Evolutionary conservation across 1,140 invertebrate genomes (phyloP).

Genomic region (Tetramorium parvispinum): DNA sequence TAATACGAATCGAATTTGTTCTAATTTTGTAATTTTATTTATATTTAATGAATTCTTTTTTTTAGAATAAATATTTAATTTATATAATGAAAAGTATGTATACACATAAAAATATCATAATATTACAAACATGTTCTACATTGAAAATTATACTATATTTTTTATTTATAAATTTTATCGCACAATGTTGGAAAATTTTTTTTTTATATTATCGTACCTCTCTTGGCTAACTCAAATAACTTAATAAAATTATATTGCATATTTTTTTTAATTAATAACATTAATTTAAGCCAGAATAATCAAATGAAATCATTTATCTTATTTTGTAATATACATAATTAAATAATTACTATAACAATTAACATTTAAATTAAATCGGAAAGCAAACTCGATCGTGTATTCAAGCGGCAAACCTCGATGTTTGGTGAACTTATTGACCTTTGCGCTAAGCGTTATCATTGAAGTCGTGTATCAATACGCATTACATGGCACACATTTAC

Average conservation of each 20-base stretch:
- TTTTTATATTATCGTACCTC: not conserved
- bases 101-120: too few species aligned
- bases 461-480: not conserved
- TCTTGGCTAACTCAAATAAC: not conserved
- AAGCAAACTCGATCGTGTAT: not conserved
- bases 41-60: not conserved
- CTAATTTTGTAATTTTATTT: conserved; percentile 4
- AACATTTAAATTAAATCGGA: not conserved
- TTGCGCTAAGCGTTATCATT: conserved; percentile 21
- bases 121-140: too few species aligned
- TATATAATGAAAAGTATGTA: not conserved
- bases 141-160: too few species aligned
- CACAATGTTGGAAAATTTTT: not conserved
- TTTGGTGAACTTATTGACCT: conserved; percentile 43
- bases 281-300: not conserved
- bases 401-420: not conserved
- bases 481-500: not conserved
- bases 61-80: not conserved
- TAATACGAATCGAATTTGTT: not conserved
- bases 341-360: conserved; percentile 5
- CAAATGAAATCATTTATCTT: not conserved
- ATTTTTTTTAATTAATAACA: not conserved
- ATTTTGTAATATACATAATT: not conserved
- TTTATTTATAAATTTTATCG: not conserved
- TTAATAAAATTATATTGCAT: not conserved